These are phyloP conservation scores for Euborellia annulipes DNA, from an alignment of 1,140 invertebrate genomes.

Conservation along the genomic window DNA sequence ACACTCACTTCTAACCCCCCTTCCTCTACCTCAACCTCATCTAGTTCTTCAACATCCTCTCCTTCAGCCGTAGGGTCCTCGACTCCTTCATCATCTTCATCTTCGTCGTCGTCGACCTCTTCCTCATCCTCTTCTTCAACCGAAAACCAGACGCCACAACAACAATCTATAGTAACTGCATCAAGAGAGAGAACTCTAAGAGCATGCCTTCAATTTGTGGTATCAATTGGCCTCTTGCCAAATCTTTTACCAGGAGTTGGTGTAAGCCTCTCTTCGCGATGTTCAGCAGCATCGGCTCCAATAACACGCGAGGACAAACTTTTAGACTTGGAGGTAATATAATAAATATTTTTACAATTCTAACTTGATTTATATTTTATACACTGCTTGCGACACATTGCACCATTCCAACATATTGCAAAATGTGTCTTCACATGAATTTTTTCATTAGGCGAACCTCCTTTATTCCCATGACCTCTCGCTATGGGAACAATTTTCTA, in stretches of 20 bases:
- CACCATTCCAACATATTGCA: too few species aligned
- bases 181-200: constrained; percentile 24
- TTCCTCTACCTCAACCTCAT: not conserved
- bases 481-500: too few species aligned
- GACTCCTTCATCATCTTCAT: too few species aligned
- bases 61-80: too few species aligned
- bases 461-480: too few species aligned
- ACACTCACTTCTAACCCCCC: not conserved
- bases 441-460: too few species aligned
- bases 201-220: constrained; percentile 35
- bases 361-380: too few species aligned
- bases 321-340: constrained; percentile 16
- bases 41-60: too few species aligned
- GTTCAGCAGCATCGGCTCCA: constrained; percentile 11
- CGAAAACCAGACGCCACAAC: not conserved
- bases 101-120: too few species aligned
- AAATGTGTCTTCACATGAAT: too few species aligned
- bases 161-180: constrained; percentile 23
- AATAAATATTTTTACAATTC: not conserved
- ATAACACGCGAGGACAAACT: constrained; percentile 18
- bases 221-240: constrained; percentile 43
- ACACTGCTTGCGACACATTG: too few species aligned
- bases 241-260: constrained; percentile 48
- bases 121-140: too few species aligned
- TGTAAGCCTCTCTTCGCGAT: constrained; percentile 31